Conservation (phyloP, 1,140 invertebrate genomes). For the Propsilocerus akamusi region DNA sequence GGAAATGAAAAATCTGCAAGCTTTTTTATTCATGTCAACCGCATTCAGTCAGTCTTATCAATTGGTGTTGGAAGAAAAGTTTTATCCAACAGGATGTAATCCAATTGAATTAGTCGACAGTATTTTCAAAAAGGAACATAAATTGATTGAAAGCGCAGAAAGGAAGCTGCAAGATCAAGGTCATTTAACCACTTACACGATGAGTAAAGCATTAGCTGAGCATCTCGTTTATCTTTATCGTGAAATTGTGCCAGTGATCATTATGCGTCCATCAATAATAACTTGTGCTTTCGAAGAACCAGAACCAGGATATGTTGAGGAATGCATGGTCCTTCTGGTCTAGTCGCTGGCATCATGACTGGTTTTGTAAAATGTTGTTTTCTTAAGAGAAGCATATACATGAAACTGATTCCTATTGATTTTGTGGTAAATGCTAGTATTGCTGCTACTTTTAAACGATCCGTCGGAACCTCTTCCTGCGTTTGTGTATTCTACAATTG, state of each 20-base stretch:
- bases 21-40: constrained; percentile 62
- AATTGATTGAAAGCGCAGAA: no score
- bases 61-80: constrained; percentile 41
- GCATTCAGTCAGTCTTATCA: constrained; percentile 63
- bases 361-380: no score
- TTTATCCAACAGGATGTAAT: constrained; percentile 45
- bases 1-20: constrained; percentile 45
- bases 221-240: constrained; percentile 40
- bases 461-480: no score
- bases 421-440: no score
- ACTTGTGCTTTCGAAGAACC: constrained; percentile 49
- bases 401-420: no score
- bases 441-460: no score
- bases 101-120: constrained; percentile 50
- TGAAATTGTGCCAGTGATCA: constrained; percentile 39
- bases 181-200: constrained; percentile 61
- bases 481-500: no score
- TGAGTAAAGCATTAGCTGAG: constrained; percentile 57
- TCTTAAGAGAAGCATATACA: no score
- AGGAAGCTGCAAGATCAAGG: constrained; percentile 16
- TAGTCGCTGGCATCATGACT: constrained; percentile 55
- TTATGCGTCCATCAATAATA: constrained; percentile 64
- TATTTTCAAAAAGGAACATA: background rate
- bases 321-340: constrained; percentile 75
- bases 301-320: constrained; percentile 78